Evolutionary conservation across 92 coral and sea anemone genomes (phyloP), one percentile per base, ranked within the genome.

Genomic region (Porites lobata): DNA sequence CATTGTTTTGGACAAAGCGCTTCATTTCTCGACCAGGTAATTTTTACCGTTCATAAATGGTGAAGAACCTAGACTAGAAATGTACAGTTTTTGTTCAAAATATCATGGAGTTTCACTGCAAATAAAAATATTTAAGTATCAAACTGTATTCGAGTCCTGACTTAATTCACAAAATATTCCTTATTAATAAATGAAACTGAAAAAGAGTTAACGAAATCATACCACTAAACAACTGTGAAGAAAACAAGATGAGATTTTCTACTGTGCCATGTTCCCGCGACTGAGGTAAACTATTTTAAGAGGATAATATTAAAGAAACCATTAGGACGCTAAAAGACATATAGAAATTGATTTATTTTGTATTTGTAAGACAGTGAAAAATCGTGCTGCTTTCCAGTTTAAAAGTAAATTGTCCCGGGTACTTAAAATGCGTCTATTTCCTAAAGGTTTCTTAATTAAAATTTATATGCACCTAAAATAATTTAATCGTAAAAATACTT

Each of bases 251-350:
- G 18, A 7, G 62, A 54, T n/a, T 82, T 69, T 84, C 87, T 73
- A 63, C 75, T 62, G 43, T 74, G 87, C 87, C 87, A 74, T 75
- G 61, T 54, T 53, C 70, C 71, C 50, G 62, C 64, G 65, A 61
- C 52, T 61, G 26, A 62, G 68, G 56, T 80, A 66, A 68, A 26
- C n/a, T 38, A 4, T 38, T 38, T 66, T 38, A 47, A 20, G 24
- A 38, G 12, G 7, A 29, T 19, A 17, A 51, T 7, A 18, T 17
- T 50, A 8, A 53, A 26, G 87, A 84, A 84, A 64, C 80, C 87
- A 51, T 62, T 21, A 22, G 87, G 72, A 71, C n/a, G 2, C 8
- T 9, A 61, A 13, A 68, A 22, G 5, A n/a, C 4, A 56, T 50
- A 7, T n/a, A 17, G 4, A 9, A 71, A 38, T n/a, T 17, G 15